These are phyloP conservation scores for Colinus virginianus DNA, from an alignment of 2,113 vertebrate genomes.

Conservation along the genomic window DNA sequence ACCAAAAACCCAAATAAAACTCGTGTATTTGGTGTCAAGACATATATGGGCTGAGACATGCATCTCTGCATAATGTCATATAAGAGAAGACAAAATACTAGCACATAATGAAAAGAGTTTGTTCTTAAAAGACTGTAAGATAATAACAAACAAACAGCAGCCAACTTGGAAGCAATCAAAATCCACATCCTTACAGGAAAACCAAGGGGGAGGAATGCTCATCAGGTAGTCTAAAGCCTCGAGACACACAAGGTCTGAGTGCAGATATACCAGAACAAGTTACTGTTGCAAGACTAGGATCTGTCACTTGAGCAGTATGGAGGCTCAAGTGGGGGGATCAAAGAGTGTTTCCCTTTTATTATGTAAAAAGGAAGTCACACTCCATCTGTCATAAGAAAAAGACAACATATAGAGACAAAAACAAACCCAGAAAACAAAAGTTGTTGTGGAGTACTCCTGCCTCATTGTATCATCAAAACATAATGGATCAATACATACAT, in stretches of 20 bases:
- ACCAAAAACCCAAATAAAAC: background rate
- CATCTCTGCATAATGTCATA: background rate
- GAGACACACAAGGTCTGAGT: background rate
- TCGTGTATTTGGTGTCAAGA: background rate
- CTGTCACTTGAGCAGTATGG: background rate
- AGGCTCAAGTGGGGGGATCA: background rate
- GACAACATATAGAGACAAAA: background rate
- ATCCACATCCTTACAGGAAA: background rate
- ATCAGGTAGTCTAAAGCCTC: background rate
- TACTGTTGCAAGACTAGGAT: background rate
- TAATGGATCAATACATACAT: background rate
- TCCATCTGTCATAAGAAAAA: background rate
- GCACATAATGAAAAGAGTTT: background rate
- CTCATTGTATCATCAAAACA: background rate
- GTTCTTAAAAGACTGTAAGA: background rate
- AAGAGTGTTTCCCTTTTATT: background rate
- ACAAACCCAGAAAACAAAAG: background rate
- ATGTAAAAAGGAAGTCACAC: background rate
- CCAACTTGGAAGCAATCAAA: background rate
- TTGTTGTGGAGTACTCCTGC: background rate
- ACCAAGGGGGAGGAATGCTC: background rate
- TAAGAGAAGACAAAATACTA: conserved; percentile 4
- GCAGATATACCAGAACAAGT: background rate
- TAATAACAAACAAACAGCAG: background rate
- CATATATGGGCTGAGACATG: background rate